Evolutionary conservation across 2,797 vertebrate species (phyloP), one percentile per base, ranked within the genome.

Genomic region (Enteromius fasciolatus): DNA sequence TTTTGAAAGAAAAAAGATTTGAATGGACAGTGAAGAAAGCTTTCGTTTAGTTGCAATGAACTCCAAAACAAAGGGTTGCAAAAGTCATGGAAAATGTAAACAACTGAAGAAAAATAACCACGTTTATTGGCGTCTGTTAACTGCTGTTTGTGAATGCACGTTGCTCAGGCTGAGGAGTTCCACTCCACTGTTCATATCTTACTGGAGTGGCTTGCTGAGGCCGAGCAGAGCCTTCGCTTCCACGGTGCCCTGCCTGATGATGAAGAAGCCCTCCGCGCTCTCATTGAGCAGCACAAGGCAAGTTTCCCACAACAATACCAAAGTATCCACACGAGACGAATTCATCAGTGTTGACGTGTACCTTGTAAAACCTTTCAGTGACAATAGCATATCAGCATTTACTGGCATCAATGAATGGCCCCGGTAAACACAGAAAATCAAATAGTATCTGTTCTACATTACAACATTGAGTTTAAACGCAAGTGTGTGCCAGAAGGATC

Each of bases 161-260:
- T 46, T 54, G 85, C 88, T 83, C 91, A 99, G 98, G 97, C 98
- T 28, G 98, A 99, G 90, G 98, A 98, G 88, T 99, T 99, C 90
- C 98, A 99, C 92, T 96, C 98, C 0, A 96, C 97, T 10, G 97
- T 99, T 80, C 98, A 99, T 9, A 95, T 97, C 84, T 95, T 99
- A 83, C 87, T 99, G 90, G 98, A 99, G 87, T 99, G 98, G 98
- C 92, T 99, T 86, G 97, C 98, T 2, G 98, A 99, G 90, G 98
- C 98, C 0, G 98, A 99, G 86, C 98, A 99, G 90, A 93, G 95
- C 87, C 94, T 99, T 68, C 97, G 98, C 90, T 99, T 99, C 92
- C 97, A 99, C 0, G 98, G 98, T 4, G 89, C 93, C 83, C 95
- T 99, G 82, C 97, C 98, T 15, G 98, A 99, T 2, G 98, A 99